Percentiles rank a stretch among this genome's conserved stretches.
These are phyloP conservation scores for Stercorarius parasiticus DNA, from an alignment of 2,113 vertebrate species.

Conservation along the genomic window DNA sequence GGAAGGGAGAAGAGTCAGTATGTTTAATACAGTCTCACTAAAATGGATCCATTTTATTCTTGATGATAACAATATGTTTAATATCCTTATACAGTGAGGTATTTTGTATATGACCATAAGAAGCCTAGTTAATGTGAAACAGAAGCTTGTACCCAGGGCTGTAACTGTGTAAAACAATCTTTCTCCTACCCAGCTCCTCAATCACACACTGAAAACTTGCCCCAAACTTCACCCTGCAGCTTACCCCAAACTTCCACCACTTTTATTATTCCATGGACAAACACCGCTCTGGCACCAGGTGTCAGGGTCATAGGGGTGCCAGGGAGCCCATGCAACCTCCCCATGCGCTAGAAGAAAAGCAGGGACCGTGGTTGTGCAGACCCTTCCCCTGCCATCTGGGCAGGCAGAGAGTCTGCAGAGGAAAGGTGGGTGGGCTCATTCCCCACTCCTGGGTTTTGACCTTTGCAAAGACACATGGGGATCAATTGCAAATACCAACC, in stretches of 20 bases:
- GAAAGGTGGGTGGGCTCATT: neutral
- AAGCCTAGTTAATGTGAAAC: neutral
- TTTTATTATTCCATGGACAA: neutral
- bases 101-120: neutral
- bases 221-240: neutral
- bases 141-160: neutral
- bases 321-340: neutral
- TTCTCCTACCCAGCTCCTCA: neutral
- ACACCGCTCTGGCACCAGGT: neutral
- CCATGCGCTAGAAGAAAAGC: accelerated
- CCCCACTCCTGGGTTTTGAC: neutral
- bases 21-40: neutral
- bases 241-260: neutral
- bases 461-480: neutral
- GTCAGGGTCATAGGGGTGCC: neutral
- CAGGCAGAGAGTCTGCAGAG: neutral
- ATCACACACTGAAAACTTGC: neutral
- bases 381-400: neutral
- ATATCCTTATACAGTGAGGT: neutral
- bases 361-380: neutral
- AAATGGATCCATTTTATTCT: slow-evolving; percentile 3
- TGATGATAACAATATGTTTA: neutral
- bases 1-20: neutral
- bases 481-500: neutral
- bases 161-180: neutral